Conservation (phyloP, 2,113 vertebrate genomes). For the Nematolebias whitei region DNA sequence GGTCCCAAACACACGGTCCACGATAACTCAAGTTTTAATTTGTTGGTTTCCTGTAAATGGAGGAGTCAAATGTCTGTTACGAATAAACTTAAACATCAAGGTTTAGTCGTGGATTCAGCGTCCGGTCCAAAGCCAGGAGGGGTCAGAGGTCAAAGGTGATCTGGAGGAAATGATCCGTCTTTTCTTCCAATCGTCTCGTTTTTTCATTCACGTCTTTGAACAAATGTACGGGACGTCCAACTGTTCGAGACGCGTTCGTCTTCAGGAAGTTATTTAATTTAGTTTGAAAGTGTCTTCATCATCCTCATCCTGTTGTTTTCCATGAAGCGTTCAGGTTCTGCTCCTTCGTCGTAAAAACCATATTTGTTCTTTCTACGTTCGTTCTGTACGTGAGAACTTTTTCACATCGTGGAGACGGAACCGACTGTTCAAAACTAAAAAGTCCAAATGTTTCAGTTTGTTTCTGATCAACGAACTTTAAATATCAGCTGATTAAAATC, state of each 20-base stretch:
- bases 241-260: no score
- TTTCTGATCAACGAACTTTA: no score
- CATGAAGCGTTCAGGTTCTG: constrained; percentile 21
- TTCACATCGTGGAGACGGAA: constrained; percentile 66
- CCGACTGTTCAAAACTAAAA: constrained; percentile 37
- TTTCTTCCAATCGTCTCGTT: neutral
- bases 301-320: no score
- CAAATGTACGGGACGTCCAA: no score
- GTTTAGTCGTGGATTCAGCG: neutral
- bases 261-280: no score
- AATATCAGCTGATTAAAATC: no score
- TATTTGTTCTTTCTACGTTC: constrained; percentile 30
- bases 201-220: neutral
- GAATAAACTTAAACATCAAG: neutral
- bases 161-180: neutral
- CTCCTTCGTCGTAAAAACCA: no score
- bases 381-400: constrained; percentile 53
- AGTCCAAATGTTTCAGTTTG: neutral
- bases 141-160: neutral
- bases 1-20: no score
- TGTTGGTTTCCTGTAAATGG: no score
- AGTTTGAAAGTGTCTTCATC: no score
- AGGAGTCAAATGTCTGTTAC: no score
- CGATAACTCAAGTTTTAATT: no score
- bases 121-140: neutral